phyloP scores from a whole-genome alignment of 2,888 invertebrate species.

The Hesperia comma region DNA sequence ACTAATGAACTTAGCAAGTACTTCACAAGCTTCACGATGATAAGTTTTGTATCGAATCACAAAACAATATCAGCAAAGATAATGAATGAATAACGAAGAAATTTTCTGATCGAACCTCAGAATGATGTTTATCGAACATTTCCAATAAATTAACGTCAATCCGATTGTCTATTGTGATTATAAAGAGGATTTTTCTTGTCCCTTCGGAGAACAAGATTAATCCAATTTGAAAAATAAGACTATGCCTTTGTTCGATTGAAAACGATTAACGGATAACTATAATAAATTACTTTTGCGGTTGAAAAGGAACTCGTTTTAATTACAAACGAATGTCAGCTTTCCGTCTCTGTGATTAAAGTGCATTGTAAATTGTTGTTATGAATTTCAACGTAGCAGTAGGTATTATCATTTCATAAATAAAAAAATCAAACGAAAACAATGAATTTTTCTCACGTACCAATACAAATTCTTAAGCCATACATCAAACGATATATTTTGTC shows the following conservation, averaged over 20 bases:
- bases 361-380: too few species aligned
- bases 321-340: too few species aligned
- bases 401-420: too few species aligned
- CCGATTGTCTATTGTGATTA: conserved; percentile 33
- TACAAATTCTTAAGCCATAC: neutral
- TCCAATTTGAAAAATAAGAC: conserved; percentile 28
- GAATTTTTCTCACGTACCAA: neutral
- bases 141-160: conserved; percentile 35
- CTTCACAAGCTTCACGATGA: neutral
- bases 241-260: neutral
- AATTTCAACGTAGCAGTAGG: too few species aligned
- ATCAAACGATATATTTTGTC: conserved; percentile 10
- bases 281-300: too few species aligned
- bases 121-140: conserved; percentile 32
- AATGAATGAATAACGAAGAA: conserved; percentile 26
- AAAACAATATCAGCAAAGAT: conserved; percentile 3
- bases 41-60: neutral
- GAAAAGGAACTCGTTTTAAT: too few species aligned
- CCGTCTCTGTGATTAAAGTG: too few species aligned
- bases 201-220: conserved; percentile 18
- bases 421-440: neutral
- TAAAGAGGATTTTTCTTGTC: conserved; percentile 27
- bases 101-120: conserved; percentile 5
- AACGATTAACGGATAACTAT: neutral
- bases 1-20: neutral